phyloP scores from a whole-genome alignment of 1,140 invertebrate genomes.

The Papilio glaucus region DNA sequence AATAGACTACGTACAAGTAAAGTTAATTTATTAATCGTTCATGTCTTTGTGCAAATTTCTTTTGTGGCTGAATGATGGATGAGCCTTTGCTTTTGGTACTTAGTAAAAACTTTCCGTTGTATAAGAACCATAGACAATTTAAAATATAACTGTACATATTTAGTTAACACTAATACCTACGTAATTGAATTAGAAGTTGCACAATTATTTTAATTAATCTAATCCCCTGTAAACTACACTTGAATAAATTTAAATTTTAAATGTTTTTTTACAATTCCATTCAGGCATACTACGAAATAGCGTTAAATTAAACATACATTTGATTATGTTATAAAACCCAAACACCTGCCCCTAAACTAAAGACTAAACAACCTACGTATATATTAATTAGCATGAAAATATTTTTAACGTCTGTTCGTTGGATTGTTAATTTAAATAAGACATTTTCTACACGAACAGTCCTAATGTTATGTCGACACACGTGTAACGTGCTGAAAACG shows the following conservation, averaged over 20 bases:
- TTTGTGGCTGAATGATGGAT: constrained; percentile 20
- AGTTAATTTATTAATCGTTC: constrained; percentile 16
- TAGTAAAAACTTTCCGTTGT: constrained; percentile 15
- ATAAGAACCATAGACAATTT: constrained; percentile 2
- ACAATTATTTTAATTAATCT: neutral
- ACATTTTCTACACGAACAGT: constrained; percentile 7
- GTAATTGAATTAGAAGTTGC: constrained; percentile 5
- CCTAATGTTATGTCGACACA: neutral
- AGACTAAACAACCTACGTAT: constrained; percentile 30
- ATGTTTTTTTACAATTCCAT: neutral
- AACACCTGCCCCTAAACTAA: constrained; percentile 18
- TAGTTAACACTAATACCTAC: neutral
- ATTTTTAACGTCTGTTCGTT: constrained; percentile 26
- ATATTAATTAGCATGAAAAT: constrained; percentile 35
- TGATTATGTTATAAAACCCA: constrained; percentile 28
- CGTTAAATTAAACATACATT: constrained; percentile 31
- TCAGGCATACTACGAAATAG: constrained; percentile 2
- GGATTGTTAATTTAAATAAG: constrained; percentile 22
- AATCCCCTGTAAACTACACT: neutral
- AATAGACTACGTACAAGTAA: neutral
- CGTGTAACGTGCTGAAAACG: constrained; percentile 1
- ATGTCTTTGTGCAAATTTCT: constrained; percentile 21
- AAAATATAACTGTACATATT: constrained; percentile 1
- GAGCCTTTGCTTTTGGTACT: constrained; percentile 4
- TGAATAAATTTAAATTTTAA: constrained; percentile 15